Conservation (phyloP, 2,113 vertebrate genomes). For the Alosa alosa region DNA sequence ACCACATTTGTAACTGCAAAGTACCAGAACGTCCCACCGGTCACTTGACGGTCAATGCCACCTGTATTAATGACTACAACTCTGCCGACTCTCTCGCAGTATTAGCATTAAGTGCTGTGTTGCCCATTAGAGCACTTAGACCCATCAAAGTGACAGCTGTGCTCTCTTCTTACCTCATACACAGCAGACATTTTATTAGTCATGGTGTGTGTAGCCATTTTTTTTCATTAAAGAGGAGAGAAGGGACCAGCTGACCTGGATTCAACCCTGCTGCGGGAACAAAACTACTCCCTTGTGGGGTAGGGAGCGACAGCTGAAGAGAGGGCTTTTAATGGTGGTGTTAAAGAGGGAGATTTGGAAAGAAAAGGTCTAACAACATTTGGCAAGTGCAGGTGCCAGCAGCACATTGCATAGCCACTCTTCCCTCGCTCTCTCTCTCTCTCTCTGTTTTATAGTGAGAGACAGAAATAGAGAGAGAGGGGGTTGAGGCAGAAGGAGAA, state of each 20-base stretch:
- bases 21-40: too few relatives aligned
- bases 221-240: not conserved
- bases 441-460: conserved; percentile 18
- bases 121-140: too few relatives aligned
- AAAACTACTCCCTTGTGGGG: not conserved
- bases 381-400: conserved; percentile 68
- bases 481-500: not conserved
- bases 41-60: too few relatives aligned
- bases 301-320: not conserved
- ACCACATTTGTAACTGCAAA: too few relatives aligned
- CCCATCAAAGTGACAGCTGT: too few relatives aligned
- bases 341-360: conserved; percentile 61
- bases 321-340: not conserved
- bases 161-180: too few relatives aligned
- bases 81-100: too few relatives aligned
- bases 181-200: not conserved
- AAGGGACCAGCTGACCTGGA: not conserved
- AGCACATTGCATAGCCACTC: conserved; percentile 35
- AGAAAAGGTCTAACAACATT: conserved; percentile 73
- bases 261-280: not conserved
- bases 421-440: conserved; percentile 40
- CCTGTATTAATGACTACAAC: too few relatives aligned
- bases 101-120: too few relatives aligned
- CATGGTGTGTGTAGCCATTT: not conserved
- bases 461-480: conserved; percentile 38